Conservation (phyloP, 2,113 vertebrate species). For the Micromys minutus region DNA sequence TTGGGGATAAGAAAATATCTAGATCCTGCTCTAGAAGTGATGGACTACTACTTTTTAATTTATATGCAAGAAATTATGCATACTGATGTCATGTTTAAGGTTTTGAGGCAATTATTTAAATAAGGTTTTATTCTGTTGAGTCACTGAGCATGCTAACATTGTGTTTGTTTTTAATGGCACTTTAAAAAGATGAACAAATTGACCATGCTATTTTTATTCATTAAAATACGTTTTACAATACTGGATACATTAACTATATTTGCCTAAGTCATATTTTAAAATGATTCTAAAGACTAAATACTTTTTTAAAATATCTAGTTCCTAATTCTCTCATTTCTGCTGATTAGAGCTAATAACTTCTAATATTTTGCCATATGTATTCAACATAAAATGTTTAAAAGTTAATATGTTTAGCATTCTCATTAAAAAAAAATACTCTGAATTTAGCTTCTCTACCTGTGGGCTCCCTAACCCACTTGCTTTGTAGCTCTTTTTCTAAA, state of each 20-base stretch:
- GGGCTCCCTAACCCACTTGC: not conserved
- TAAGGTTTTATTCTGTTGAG: not conserved
- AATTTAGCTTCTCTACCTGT: not conserved
- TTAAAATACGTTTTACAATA: not conserved
- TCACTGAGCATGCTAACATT: not conserved
- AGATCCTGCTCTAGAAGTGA: not conserved
- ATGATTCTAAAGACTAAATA: not conserved
- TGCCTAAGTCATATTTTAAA: conserved; percentile 7
- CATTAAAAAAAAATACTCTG: not conserved
- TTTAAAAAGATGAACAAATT: not conserved
- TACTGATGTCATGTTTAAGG: not conserved
- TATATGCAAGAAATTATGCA: conserved; percentile 6
- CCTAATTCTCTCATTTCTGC: not conserved
- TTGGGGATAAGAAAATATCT: conserved; percentile 1
- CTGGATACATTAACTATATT: not conserved
- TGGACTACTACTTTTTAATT: conserved; percentile 27
- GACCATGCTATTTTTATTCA: not conserved
- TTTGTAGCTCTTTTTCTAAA: not conserved
- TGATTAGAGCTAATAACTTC: not conserved
- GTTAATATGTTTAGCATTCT: not conserved
- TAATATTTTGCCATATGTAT: not conserved
- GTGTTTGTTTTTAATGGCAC: not conserved
- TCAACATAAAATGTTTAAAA: conserved; percentile 1
- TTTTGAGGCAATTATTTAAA: not conserved
- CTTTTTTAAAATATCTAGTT: not conserved